These are phyloP conservation scores for Epicauta chinensis DNA, from an alignment of 1,140 invertebrate genomes.

Conservation along the genomic window DNA sequence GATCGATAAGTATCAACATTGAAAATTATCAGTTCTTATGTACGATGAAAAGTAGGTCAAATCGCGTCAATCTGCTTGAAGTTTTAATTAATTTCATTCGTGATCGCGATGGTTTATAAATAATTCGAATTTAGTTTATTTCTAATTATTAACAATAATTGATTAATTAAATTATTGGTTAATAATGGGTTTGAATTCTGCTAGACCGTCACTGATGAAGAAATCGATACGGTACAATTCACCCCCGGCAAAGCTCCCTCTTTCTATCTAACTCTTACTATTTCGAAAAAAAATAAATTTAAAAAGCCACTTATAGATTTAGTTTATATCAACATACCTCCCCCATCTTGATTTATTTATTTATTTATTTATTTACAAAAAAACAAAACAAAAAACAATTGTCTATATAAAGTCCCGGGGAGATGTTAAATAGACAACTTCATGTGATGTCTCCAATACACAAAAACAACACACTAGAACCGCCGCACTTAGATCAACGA, in stretches of 20 bases:
- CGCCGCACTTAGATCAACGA: slow-evolving; percentile 23
- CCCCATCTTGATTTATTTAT: slow-evolving; percentile 30
- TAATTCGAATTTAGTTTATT: too few species aligned
- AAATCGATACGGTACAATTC: not conserved
- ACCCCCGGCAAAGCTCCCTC: too few species aligned
- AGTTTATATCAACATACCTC: slow-evolving; percentile 39
- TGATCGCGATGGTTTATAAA: too few species aligned
- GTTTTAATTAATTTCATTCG: too few species aligned
- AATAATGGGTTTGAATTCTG: not conserved
- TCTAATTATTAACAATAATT: too few species aligned
- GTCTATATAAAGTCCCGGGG: slow-evolving; percentile 24
- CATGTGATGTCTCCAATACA: slow-evolving; percentile 31
- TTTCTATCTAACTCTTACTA: too few species aligned
- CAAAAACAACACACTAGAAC: slow-evolving; percentile 27
- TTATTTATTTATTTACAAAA: not conserved
- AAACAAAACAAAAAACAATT: too few species aligned
- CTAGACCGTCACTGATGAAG: slow-evolving; percentile 1
- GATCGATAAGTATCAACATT: too few species aligned
- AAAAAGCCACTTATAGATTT: not conserved
- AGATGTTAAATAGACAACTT: slow-evolving; percentile 40
- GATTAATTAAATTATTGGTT: too few species aligned
- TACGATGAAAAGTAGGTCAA: too few species aligned
- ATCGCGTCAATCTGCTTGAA: too few species aligned
- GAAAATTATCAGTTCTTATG: too few species aligned
- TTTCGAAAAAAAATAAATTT: not conserved